Evolutionary conservation across 2,113 vertebrate genomes (phyloP).

Genomic region (Platichthys stellatus): DNA sequence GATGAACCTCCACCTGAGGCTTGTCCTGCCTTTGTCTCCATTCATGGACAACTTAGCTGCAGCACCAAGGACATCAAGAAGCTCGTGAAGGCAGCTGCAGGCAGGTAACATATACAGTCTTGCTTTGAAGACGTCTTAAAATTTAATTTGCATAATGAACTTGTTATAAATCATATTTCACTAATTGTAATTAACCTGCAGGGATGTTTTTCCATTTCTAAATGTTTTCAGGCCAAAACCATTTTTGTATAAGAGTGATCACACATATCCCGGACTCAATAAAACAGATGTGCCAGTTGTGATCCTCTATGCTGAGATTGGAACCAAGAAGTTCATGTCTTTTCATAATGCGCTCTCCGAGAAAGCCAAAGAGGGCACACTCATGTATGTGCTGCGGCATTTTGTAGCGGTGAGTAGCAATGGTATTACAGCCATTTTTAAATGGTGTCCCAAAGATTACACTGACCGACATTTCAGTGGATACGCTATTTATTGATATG

Average conservation of each 20-base stretch:
- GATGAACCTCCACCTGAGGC: slow-evolving; percentile 91
- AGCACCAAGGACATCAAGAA: slow-evolving; percentile 93
- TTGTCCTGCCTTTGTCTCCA: slow-evolving; percentile 90
- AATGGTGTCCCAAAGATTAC: not conserved
- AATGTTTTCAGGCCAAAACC: slow-evolving; percentile 86
- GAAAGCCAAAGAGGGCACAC: slow-evolving; percentile 84
- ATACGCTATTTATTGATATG: not conserved
- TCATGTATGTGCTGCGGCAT: slow-evolving; percentile 93
- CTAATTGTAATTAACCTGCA: not conserved
- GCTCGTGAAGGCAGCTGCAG: slow-evolving; percentile 90
- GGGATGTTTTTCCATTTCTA: not conserved
- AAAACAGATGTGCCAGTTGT: slow-evolving; percentile 85
- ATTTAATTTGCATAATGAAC: not conserved
- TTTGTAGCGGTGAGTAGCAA: slow-evolving; percentile 88
- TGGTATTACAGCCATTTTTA: not conserved
- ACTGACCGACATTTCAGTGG: not conserved
- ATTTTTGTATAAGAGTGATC: slow-evolving; percentile 91
- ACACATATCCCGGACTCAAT: slow-evolving; percentile 87
- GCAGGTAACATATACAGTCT: slow-evolving; percentile 84
- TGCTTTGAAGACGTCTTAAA: not conserved
- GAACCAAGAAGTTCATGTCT: slow-evolving; percentile 89
- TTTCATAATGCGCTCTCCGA: slow-evolving; percentile 91
- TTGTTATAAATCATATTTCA: not conserved
- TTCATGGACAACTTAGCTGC: slow-evolving; percentile 91
- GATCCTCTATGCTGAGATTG: slow-evolving; percentile 95